These are phyloP conservation scores for Coreoperca whiteheadi DNA, from an alignment of 2,113 vertebrate genomes.

Conservation along the genomic window DNA sequence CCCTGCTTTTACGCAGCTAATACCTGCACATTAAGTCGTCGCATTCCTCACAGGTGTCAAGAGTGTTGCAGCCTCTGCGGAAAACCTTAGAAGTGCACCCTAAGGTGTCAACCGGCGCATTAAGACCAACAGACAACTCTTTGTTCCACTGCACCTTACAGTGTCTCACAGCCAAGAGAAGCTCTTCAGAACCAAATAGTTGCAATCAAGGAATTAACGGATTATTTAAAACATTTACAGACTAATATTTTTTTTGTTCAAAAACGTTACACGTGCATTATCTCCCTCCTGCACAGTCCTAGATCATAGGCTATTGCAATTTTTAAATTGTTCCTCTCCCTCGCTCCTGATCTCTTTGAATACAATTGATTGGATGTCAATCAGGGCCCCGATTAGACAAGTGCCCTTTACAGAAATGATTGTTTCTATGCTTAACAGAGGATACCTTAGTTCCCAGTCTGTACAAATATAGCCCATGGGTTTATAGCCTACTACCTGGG, in stretches of 20 bases:
- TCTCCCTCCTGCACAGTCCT: not conserved
- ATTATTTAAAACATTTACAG: not conserved
- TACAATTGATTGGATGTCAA: not conserved
- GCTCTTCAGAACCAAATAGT: not conserved
- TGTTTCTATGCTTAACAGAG: not conserved
- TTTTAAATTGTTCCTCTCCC: not conserved
- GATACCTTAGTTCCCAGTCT: not conserved
- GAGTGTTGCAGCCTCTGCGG: constrained; percentile 3
- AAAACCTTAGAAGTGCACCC: constrained; percentile 22
- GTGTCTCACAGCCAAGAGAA: not conserved
- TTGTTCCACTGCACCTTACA: not conserved
- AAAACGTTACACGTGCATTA: not conserved
- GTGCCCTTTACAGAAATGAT: not conserved
- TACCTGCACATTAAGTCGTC: constrained; percentile 48
- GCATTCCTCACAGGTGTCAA: constrained; percentile 49
- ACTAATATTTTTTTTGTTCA: not conserved
- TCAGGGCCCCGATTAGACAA: not conserved
- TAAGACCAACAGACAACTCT: constrained; percentile 28
- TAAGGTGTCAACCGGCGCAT: constrained; percentile 44
- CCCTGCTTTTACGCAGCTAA: constrained; percentile 56
- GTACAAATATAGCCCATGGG: not conserved
- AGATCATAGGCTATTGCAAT: not conserved
- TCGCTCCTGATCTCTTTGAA: not conserved
- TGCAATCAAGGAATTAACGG: not conserved
- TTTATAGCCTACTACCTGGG: not conserved